Base-by-base conservation (phyloP, 2,888 invertebrate genomes). In the Mesodorylaimus sp. region DNA sequence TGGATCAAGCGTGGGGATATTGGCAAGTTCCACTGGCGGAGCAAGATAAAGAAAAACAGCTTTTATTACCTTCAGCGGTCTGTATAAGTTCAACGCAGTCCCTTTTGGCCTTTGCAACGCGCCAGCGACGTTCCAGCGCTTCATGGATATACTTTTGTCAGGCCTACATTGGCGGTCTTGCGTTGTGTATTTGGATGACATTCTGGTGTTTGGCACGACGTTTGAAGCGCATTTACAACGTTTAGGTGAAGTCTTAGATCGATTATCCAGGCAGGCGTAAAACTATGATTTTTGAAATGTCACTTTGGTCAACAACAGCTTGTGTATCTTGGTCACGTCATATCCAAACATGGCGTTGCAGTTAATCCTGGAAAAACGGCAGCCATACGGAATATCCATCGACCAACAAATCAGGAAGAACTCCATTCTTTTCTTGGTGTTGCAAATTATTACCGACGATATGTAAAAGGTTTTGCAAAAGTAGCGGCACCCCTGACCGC, bases 61-160 rank as follows among this genome's bases (percentile, higher is more conserved):
- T 3, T 60, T 61, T 48, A 46, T 52, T 0, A 52, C 47, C 1
- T 53, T 52, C 2, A 21, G 51, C 19, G 55, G 57, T 1, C 51
- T 56, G 1, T 61, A 54, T 43, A 52, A 62, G 49, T 61, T 57
- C 36, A 54, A 51, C 21, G 52, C 54, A 2, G 56, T 60, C 54
- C 58, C 57, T 0, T 43, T 43, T 26, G 44, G 44, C 19, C 46
- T 61, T 1, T 47, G 50, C 3, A 57, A 58, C 46, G 57, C 58
- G 1, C 54, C 55, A 2, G 52, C 53, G 1, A 56, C 57, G 1
- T 59, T 57, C 45, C 55, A 57, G 41, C 51, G 57, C 7, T 49
- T 53, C n/a, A 60, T 61, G 56, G 54, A 59, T 24, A 47, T 36
- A 25, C 41, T 54, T 1, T 44, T 60, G 13, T 28, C 43, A 2